phyloP scores from a whole-genome alignment of 2,113 vertebrate genomes.

The Phalacrocorax brasilianus region DNA sequence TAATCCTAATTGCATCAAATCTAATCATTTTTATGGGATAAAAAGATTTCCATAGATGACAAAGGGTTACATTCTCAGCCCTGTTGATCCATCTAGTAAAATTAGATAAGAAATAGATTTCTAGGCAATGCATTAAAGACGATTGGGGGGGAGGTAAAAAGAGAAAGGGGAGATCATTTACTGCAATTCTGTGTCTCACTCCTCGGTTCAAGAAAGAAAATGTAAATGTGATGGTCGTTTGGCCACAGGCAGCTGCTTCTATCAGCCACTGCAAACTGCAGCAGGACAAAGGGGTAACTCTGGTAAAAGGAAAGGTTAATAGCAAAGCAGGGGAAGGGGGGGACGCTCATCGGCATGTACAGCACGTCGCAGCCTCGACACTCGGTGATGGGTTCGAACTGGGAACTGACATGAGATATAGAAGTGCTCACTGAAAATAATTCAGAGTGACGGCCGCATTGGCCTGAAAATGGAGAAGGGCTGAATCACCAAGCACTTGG shows the following conservation, averaged over 20 bases:
- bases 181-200: conserved; percentile 21
- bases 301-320: conserved; percentile 87
- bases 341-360: conserved; percentile 86
- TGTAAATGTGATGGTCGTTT: conserved; percentile 59
- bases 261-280: conserved; percentile 67
- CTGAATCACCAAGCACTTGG: conserved; percentile 52
- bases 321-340: conserved; percentile 81
- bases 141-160: background rate
- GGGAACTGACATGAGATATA: conserved; percentile 90
- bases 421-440: conserved; percentile 95
- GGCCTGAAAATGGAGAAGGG: conserved; percentile 75
- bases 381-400: conserved; percentile 91
- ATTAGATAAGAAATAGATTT: conserved; percentile 64
- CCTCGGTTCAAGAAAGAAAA: conserved; percentile 54
- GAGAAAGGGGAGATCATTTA: conserved; percentile 27
- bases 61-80: conserved; percentile 56
- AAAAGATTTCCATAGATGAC: conserved; percentile 70
- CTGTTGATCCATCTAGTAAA: conserved; percentile 54
- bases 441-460: conserved; percentile 91
- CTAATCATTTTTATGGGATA: conserved; percentile 72
- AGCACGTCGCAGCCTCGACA: conserved; percentile 81
- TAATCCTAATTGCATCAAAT: conserved; percentile 71
- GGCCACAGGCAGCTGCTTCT: conserved; percentile 63
- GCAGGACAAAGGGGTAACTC: conserved; percentile 71
- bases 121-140: conserved; percentile 16